Conservation (phyloP, 1,140 invertebrate species). For the Drosophila dunni region DNA sequence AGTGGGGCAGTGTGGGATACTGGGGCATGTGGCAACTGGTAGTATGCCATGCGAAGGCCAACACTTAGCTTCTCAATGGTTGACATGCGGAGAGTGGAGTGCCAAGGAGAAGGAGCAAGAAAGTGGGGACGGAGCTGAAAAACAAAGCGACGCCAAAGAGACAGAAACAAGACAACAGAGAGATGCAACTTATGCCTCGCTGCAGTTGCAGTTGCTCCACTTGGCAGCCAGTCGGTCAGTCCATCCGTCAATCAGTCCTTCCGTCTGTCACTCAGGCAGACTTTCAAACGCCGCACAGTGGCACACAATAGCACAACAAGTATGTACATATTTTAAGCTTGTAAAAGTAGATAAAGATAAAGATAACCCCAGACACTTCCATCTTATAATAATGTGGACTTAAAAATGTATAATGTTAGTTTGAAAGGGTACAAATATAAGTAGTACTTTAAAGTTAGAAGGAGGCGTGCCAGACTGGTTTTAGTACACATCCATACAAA, state of each 20-base stretch:
- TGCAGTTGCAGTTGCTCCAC: slow-evolving; percentile 47
- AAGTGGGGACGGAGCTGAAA: slow-evolving; percentile 5
- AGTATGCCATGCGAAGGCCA: slow-evolving; percentile 46
- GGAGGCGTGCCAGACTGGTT: too few relatives aligned
- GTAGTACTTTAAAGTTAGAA: too few relatives aligned
- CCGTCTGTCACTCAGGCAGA: slow-evolving; percentile 39
- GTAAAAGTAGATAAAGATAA: not conserved
- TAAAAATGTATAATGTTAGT: too few relatives aligned
- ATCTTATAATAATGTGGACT: too few relatives aligned
- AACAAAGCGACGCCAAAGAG: slow-evolving; percentile 41
- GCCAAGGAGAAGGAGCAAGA: not conserved
- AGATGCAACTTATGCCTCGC: slow-evolving; percentile 17
- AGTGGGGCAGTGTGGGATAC: not conserved
- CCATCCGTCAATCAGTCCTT: slow-evolving; percentile 27
- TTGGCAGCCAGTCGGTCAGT: slow-evolving; percentile 32
- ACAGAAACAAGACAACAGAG: slow-evolving; percentile 13
- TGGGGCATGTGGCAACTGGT: slow-evolving; percentile 18
- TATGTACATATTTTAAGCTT: not conserved
- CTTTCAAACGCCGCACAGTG: slow-evolving; percentile 61
- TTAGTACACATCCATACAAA: too few relatives aligned
- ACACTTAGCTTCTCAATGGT: slow-evolving; percentile 31
- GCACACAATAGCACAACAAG: not conserved
- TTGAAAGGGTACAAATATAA: too few relatives aligned
- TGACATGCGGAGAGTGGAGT: too few relatives aligned
- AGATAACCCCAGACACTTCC: too few relatives aligned